phyloP scores from a whole-genome alignment of 1,140 invertebrate genomes.

The Zaprionus capensis region DNA sequence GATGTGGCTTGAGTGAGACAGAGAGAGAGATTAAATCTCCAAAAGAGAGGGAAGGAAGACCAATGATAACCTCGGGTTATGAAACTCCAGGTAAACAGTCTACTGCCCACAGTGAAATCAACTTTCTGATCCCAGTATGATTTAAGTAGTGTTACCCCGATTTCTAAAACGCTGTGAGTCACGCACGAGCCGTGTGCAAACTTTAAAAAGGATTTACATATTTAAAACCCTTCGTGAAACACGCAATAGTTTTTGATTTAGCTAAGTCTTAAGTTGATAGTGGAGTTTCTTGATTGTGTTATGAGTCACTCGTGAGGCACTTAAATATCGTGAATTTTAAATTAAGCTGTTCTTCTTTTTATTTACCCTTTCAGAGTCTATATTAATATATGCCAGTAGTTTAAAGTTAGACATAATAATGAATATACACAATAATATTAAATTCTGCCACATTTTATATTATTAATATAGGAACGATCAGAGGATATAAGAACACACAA shows the following conservation, averaged over 20 bases:
- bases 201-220: slow-evolving; percentile 41
- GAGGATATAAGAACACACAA: no score
- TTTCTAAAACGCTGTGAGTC: slow-evolving; percentile 18
- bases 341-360: neutral
- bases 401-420: no score
- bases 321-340: no score
- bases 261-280: neutral
- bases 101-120: neutral
- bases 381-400: no score
- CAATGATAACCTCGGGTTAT: neutral
- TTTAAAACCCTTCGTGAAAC: slow-evolving; percentile 40
- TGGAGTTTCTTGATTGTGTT: neutral
- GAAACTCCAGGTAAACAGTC: neutral
- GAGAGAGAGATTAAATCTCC: neutral
- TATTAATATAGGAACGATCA: no score
- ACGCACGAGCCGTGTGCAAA: slow-evolving; percentile 20
- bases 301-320: slow-evolving; percentile 5
- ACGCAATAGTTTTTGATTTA: slow-evolving; percentile 23
- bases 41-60: neutral
- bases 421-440: no score
- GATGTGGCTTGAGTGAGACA: slow-evolving; percentile 47
- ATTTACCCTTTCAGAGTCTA: no score
- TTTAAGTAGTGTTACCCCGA: neutral
- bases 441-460: no score
- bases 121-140: neutral